Conservation (phyloP, 1,140 invertebrate species). For the Latrodectus geometricus region DNA sequence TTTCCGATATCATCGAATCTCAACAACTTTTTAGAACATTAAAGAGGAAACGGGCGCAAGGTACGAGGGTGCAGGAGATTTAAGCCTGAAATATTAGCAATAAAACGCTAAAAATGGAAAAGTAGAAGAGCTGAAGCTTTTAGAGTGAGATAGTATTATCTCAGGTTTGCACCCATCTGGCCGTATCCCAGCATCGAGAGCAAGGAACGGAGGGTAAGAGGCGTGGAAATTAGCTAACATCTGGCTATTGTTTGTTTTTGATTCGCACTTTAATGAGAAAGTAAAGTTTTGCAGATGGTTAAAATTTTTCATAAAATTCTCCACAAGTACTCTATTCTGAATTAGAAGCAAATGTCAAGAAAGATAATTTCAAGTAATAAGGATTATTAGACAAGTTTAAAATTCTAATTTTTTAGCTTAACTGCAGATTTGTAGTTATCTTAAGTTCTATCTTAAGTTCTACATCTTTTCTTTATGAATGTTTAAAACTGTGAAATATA, state of each 20-base stretch:
- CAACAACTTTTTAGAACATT: constrained; percentile 45
- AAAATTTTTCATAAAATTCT: too few species aligned
- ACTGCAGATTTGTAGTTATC: too few species aligned
- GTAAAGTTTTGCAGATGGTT: too few species aligned
- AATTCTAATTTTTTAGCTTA: too few species aligned
- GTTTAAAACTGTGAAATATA: too few species aligned
- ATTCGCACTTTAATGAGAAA: background rate
- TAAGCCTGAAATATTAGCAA: constrained; percentile 51
- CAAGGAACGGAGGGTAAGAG: background rate
- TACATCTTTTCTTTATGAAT: too few species aligned
- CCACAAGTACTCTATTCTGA: too few species aligned
- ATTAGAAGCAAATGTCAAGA: too few species aligned
- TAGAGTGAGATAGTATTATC: constrained; percentile 34
- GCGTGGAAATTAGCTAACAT: constrained; percentile 13
- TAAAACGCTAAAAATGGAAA: constrained; percentile 27
- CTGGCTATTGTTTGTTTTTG: constrained; percentile 26
- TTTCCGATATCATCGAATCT: constrained; percentile 34
- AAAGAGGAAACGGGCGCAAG: background rate
- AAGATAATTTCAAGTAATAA: too few species aligned
- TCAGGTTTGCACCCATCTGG: background rate
- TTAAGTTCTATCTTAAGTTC: too few species aligned
- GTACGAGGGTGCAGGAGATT: background rate
- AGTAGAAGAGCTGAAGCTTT: constrained; percentile 10
- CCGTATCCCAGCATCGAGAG: background rate
- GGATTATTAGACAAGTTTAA: too few species aligned